These are phyloP conservation scores for Ischnus inquisitorius DNA, from an alignment of 2,888 invertebrate genomes.

Conservation along the genomic window DNA sequence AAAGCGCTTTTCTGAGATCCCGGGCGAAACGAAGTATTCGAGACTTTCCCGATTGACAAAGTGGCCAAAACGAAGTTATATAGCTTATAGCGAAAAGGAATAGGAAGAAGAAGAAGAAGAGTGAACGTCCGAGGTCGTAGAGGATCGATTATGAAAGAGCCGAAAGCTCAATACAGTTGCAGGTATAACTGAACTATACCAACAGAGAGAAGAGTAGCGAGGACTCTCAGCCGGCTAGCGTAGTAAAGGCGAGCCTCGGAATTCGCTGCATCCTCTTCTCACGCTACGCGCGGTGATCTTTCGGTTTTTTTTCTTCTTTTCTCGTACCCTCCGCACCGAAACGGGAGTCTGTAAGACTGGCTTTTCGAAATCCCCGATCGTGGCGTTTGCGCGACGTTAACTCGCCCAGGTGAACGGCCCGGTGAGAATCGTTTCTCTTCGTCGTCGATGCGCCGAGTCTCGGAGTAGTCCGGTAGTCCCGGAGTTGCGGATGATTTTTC, in stretches of 20 bases:
- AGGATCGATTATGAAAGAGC: conserved; percentile 49
- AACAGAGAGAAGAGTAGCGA: not conserved
- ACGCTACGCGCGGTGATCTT: conserved; percentile 40
- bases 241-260: conserved; percentile 59
- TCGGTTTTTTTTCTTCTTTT: conserved; percentile 42
- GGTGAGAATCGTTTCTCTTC: conserved; percentile 51
- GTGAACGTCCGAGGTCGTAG: conserved; percentile 35
- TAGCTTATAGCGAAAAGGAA: not conserved
- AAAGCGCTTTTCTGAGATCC: conserved; percentile 9
- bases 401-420: conserved; percentile 82
- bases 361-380: conserved; percentile 68
- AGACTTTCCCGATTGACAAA: conserved; percentile 16
- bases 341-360: conserved; percentile 66
- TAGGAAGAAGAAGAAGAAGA: conserved; percentile 11
- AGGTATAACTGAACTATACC: conserved; percentile 16
- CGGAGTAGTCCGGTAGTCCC: conserved; percentile 20
- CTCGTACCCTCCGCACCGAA: conserved; percentile 45
- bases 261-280: conserved; percentile 56
- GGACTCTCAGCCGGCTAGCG: conserved; percentile 47
- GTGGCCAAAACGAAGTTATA: conserved; percentile 8
- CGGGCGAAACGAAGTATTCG: conserved; percentile 26
- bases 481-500: conserved; percentile 81
- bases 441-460: conserved; percentile 36
- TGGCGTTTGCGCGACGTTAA: conserved; percentile 12
- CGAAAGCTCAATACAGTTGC: conserved; percentile 9